Evolutionary conservation across 2,797 vertebrate species (phyloP), one percentile per base, ranked within the genome.

Genomic region (Helicolenus hilgendorfi): DNA sequence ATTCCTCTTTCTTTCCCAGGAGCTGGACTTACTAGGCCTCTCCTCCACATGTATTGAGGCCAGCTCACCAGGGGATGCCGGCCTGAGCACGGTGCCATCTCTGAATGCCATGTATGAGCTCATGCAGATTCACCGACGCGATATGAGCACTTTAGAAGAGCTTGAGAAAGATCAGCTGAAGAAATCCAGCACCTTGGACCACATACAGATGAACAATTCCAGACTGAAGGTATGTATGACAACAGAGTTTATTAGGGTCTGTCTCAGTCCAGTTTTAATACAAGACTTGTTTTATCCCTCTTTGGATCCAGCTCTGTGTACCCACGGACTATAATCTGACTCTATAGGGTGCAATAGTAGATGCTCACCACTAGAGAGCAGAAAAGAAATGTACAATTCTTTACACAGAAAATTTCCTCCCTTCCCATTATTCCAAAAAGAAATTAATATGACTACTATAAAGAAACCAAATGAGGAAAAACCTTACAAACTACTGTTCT

Each of bases 81-180:
- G 94, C 67, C 92, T 99, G 90, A 97, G 91, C 80, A 86, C 98
- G 6, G 94, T 98, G 83, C 95, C 97, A 9, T 94, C 98, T 75
- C 93, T 99, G 87, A 99, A 99, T 76, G 97, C 98, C 89, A 97
- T 98, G 85, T 98, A 99, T 63, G 98, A 99, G 86, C 95, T 99
- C 63, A 97, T 99, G 69, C 94, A 98, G 92, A 97, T 98, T 92
- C 98, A 99, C 71, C 96, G 96, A 69, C 98, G 97, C 80, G 97
- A 94, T 67, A 98, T 98, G 94, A 95, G 96, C 87, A 91, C 95
- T 84, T 96, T 98, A 87, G 98, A 99, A 92, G 98, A 98, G 77
- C 96, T 98, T 24, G 98, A 99, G 95, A 98, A 90, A 1, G 98
- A 98, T 58, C 98, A 99, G 78, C 88, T 99, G 74, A 99, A 98